Evolutionary conservation across 2,888 invertebrate genomes (phyloP).

Genomic region (Sericinus montela): DNA sequence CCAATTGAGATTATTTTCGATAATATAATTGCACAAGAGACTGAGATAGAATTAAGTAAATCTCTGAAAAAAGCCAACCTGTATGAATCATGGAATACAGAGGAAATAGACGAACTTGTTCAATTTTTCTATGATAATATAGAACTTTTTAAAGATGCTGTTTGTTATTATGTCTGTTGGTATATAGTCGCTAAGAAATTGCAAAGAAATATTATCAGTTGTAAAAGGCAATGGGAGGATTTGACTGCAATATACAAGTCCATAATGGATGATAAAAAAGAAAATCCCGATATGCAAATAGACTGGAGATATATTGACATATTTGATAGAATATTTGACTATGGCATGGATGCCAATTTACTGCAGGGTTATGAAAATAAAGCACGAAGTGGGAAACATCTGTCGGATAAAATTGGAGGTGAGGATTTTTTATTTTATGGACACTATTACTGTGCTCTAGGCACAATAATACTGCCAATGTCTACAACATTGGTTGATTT

Average conservation of each 20-base stretch:
- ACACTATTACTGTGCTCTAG: too few species aligned
- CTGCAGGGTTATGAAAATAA: constrained; percentile 47
- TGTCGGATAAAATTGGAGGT: constrained; percentile 45
- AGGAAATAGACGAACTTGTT: constrained; percentile 49
- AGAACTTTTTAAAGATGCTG: constrained; percentile 56
- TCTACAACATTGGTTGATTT: too few species aligned
- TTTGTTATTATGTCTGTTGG: constrained; percentile 63
- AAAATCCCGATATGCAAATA: constrained; percentile 62
- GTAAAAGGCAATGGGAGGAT: constrained; percentile 55
- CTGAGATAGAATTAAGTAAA: constrained; percentile 35
- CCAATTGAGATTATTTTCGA: constrained; percentile 58
- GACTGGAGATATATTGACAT: constrained; percentile 68
- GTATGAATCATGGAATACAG: constrained; percentile 37
- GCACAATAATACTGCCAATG: too few species aligned
- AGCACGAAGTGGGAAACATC: constrained; percentile 21
- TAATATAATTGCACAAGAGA: constrained; percentile 55
- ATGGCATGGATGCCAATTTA: constrained; percentile 59
- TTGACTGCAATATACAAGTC: constrained; percentile 48
- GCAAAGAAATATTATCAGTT: constrained; percentile 33
- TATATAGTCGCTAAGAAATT: constrained; percentile 44
- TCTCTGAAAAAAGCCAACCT: constrained; percentile 20
- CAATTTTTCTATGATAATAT: constrained; percentile 57
- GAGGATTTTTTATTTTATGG: constrained; percentile 20
- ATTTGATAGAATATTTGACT: constrained; percentile 69
- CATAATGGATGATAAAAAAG: constrained; percentile 60